Evolutionary conservation across 64 coral and sea anemone genomes (phyloP).

Genomic region (Porites australiensis): DNA sequence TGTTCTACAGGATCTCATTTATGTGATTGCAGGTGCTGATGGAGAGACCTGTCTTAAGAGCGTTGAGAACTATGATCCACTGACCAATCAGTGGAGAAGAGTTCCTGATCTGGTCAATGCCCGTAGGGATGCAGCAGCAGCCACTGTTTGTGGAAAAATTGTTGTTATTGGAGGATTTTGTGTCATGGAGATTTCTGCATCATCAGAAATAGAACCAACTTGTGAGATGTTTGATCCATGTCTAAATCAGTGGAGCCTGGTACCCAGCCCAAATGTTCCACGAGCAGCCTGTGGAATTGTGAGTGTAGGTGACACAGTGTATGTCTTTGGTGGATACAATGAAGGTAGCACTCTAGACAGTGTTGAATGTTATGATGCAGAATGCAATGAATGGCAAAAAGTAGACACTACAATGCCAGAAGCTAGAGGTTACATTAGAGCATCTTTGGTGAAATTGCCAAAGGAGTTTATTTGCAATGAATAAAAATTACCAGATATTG

Average conservation of each 20-base stretch:
- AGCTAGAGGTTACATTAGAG: neutral
- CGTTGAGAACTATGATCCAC: constrained; percentile 13
- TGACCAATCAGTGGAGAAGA: neutral
- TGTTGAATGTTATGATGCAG: neutral
- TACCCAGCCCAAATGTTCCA: neutral
- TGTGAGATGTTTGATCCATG: constrained; percentile 46
- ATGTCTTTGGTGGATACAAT: constrained; percentile 41
- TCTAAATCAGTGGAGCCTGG: constrained; percentile 23
- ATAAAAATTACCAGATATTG: too few species aligned
- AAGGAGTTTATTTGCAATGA: neutral
- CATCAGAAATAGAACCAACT: neutral
- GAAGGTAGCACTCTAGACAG: neutral
- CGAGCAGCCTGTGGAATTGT: constrained; percentile 52
- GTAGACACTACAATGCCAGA: neutral
- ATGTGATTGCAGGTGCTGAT: constrained; percentile 12
- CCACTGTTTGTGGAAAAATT: constrained; percentile 4
- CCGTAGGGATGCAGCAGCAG: neutral
- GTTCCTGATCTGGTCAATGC: neutral
- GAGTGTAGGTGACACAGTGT: constrained; percentile 5
- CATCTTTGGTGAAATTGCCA: neutral
- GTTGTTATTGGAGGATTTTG: neutral
- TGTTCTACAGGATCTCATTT: constrained; percentile 2
- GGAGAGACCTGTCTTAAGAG: neutral
- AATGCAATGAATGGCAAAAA: neutral
- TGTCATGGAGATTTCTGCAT: too few species aligned